Base-by-base conservation (phyloP, 92 coral and sea anemone genomes). In the Porites lobata region DNA sequence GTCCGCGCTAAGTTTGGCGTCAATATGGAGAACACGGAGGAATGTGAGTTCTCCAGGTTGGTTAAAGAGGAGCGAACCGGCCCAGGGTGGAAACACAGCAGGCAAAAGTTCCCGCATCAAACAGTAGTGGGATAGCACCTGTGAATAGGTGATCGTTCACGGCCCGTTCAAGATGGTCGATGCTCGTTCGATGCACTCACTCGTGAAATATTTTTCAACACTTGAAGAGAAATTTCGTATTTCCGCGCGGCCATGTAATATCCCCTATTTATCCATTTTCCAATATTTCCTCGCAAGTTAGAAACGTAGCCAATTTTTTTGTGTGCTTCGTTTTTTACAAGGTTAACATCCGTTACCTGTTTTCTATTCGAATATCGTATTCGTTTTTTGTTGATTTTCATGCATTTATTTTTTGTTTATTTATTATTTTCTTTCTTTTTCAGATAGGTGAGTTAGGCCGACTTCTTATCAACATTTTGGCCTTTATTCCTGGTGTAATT, bases 41-140 rank as follows among this genome's bases (percentile, higher is more conserved):
- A 93, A 22, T n/a, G n/a, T 29, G 81, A 84, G 77, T 22, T 90
- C 87, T 74, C 98, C 96, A 95, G 99, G 99, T 96, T 96, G 91
- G 88, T 87, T 94, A 96, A 96, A 84, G 99, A 96, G 99, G 96
- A 96, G 93, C 98, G 98, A 72, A 96, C 80, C 90, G 99, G 99
- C 96, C 96, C 98, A 96, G 99, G 99, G 97, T 94, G 99, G 99
- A 96, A 96, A 96, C 99, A 94, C 97, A 96, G 98, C 99, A 96
- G 99, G 97, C 99, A 96, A 96, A 96, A 96, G 99, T 95, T 96
- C 96, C 99, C 98, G 98, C 99, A 98, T 96, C 97, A 90, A 89
- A 94, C 99, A 96, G 98, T 96, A 96, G 99, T 94, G 99, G 99
- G 99, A 96, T 94, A 90, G 99, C 99, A 96, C 86, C 96, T 88